These are phyloP conservation scores for Trissolcus basalis DNA, from an alignment of 1,140 invertebrate species.

Conservation along the genomic window DNA sequence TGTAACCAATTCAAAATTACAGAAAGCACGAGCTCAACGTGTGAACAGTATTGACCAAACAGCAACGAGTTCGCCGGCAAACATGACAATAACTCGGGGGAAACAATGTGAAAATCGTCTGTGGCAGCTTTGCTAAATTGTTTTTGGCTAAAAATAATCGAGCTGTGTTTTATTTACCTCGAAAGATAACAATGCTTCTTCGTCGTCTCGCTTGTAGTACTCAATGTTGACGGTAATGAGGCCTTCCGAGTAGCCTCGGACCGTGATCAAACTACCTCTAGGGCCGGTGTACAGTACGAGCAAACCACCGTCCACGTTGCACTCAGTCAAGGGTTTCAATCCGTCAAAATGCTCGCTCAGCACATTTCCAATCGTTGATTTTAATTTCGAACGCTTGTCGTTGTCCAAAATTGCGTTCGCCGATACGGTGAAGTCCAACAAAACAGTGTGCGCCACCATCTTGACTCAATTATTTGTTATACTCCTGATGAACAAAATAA, in stretches of 20 bases:
- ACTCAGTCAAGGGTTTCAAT: slow-evolving; percentile 80
- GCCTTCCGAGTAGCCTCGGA: slow-evolving; percentile 84
- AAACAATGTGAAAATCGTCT: slow-evolving; percentile 25
- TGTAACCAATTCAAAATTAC: no score
- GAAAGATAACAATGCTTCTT: slow-evolving; percentile 82
- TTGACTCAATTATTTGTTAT: slow-evolving; percentile 7
- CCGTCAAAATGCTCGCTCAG: slow-evolving; percentile 82
- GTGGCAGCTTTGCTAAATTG: slow-evolving; percentile 4
- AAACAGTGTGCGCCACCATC: slow-evolving; percentile 88
- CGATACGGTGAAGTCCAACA: slow-evolving; percentile 88
- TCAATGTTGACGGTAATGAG: slow-evolving; percentile 87
- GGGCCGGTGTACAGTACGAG: slow-evolving; percentile 83
- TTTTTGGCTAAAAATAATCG: slow-evolving; percentile 8
- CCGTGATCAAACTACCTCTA: slow-evolving; percentile 81
- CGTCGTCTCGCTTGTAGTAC: slow-evolving; percentile 84
- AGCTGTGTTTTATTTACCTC: slow-evolving; percentile 79
- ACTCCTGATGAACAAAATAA: slow-evolving; percentile 21
- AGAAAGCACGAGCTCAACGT: no score
- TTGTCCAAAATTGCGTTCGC: slow-evolving; percentile 80
- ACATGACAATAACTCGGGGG: no score
- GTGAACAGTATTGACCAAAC: no score
- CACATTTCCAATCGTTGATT: slow-evolving; percentile 81
- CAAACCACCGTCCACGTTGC: slow-evolving; percentile 80
- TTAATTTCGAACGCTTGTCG: slow-evolving; percentile 80
- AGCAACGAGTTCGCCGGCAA: no score